phyloP scores from a whole-genome alignment of 2,797 vertebrate species.

The Myripristis murdjan region DNA sequence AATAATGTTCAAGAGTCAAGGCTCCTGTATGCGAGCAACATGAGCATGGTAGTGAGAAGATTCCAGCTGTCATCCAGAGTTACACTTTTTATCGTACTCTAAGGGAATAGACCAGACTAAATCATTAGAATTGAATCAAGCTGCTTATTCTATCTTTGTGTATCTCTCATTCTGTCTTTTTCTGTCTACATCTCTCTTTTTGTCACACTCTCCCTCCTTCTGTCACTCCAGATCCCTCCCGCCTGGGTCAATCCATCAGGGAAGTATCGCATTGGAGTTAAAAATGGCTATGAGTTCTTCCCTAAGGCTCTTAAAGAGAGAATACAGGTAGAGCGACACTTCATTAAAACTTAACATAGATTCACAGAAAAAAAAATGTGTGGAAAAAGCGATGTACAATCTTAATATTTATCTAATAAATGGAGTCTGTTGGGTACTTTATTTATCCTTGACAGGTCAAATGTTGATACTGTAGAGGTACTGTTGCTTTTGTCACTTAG shows the following conservation, averaged over 20 bases:
- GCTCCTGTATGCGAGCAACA: too few species aligned
- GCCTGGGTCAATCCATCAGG: constrained; percentile 95
- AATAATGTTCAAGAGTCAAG: neutral
- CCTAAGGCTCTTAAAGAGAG: constrained; percentile 98
- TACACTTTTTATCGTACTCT: neutral
- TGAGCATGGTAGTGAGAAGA: neutral
- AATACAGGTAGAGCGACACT: constrained; percentile 88
- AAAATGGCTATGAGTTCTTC: constrained; percentile 98
- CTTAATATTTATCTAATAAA: neutral
- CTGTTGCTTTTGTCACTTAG: constrained; percentile 74
- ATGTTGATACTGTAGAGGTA: neutral
- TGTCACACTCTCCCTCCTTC: neutral
- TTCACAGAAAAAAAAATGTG: neutral
- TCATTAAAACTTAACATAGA: constrained; percentile 24
- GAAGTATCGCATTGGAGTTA: constrained; percentile 96
- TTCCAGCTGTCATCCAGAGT: neutral
- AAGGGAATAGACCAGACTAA: too few species aligned
- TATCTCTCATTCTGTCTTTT: constrained; percentile 46
- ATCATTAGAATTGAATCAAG: neutral
- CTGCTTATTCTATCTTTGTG: constrained; percentile 2
- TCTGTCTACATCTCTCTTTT: constrained; percentile 36
- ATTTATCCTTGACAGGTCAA: neutral
- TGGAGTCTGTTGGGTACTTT: neutral
- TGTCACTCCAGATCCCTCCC: constrained; percentile 88
- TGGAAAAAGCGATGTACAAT: neutral